Conservation (phyloP, 2,797 vertebrate species). For the Limosa lapponica region DNA sequence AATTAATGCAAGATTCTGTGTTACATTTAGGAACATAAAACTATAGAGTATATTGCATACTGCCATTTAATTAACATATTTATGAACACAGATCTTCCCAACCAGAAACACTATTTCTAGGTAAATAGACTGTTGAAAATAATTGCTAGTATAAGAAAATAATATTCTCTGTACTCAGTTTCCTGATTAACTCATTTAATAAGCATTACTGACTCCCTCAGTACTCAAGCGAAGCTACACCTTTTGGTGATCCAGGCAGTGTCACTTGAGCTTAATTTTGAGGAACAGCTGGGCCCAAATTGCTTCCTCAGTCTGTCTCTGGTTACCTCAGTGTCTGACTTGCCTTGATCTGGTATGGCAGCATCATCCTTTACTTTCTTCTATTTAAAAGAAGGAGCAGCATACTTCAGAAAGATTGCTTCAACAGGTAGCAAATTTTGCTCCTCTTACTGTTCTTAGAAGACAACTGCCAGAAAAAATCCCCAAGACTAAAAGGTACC, state of each 20-base stretch:
- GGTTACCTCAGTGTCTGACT: background rate
- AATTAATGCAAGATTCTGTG: background rate
- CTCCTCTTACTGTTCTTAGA: background rate
- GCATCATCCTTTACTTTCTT: background rate
- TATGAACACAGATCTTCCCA: background rate
- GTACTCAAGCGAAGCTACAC: background rate
- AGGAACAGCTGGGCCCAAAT: background rate
- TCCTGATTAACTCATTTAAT: background rate
- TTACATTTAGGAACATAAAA: background rate
- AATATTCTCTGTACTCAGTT: background rate
- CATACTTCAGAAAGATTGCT: background rate
- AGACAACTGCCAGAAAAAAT: background rate
- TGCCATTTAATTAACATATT: background rate
- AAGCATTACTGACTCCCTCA: background rate
- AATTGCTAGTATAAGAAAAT: background rate
- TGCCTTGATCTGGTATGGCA: background rate
- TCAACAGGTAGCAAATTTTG: background rate
- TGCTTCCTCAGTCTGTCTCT: background rate
- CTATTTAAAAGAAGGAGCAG: background rate
- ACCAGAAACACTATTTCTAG: background rate
- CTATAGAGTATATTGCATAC: background rate
- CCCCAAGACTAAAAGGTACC: rapidly evolving
- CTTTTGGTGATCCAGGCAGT: background rate
- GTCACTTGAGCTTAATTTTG: background rate
- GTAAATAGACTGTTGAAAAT: background rate